Evolutionary conservation across 2,113 vertebrate species (phyloP).

Genomic region (Ctenodactylus gundi): DNA sequence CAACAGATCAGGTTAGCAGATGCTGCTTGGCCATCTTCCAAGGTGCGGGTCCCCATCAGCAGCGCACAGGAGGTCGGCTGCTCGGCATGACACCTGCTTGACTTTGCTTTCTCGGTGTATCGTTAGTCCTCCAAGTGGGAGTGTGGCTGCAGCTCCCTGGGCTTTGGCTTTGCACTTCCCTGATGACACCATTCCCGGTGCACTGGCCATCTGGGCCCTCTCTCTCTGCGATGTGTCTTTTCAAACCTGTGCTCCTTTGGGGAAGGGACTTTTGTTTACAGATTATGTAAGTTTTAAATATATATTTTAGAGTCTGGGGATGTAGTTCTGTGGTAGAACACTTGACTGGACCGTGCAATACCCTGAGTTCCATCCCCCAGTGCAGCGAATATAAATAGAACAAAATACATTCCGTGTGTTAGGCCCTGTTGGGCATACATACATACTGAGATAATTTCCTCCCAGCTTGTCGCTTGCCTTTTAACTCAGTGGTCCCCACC

Average conservation of each 20-base stretch:
- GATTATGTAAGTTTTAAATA: neutral
- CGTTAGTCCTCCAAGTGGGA: neutral
- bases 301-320: neutral
- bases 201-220: neutral
- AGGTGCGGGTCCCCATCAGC: neutral
- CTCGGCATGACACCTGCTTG: neutral
- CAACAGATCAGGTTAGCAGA: neutral
- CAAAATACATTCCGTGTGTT: neutral
- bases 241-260: neutral
- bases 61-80: neutral
- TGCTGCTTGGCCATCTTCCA: accelerated
- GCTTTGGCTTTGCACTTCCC: neutral
- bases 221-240: neutral
- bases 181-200: neutral
- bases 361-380: neutral
- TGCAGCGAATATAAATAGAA: neutral
- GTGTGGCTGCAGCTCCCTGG: neutral
- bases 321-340: neutral
- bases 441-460: neutral
- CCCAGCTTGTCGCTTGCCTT: neutral
- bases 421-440: too few species aligned
- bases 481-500: too few species aligned
- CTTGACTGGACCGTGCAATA: neutral
- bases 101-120: neutral
- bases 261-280: neutral